Conservation (phyloP, 2,888 invertebrate species). For the Trypoxylon attenuatum region DNA sequence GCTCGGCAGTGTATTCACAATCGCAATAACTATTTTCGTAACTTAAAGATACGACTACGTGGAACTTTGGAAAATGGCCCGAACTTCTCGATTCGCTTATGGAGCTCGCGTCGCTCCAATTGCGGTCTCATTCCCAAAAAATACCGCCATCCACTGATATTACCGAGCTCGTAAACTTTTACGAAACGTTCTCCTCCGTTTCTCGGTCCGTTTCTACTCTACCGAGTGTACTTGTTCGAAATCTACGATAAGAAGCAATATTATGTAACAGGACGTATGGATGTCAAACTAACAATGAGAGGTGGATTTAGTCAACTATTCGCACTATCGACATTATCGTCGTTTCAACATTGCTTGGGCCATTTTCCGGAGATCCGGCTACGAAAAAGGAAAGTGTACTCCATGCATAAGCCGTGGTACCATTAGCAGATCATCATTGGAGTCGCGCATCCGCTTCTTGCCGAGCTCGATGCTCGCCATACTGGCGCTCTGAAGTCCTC, state of each 20-base stretch:
- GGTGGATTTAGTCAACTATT: too few species aligned
- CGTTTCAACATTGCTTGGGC: conserved; percentile 20
- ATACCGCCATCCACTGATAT: not conserved
- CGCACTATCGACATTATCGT: too few species aligned
- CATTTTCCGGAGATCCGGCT: conserved; percentile 41
- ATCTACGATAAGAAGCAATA: not conserved
- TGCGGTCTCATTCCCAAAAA: not conserved
- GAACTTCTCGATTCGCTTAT: conserved; percentile 19
- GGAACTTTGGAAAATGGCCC: conserved; percentile 53
- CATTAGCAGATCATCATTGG: conserved; percentile 94
- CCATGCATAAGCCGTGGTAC: conserved; percentile 82
- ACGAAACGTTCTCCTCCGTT: not conserved
- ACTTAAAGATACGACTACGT: conserved; percentile 66
- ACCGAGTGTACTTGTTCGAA: not conserved
- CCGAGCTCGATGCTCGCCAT: conserved; percentile 88
- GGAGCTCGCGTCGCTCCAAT: not conserved
- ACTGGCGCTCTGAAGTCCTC: conserved; percentile 81
- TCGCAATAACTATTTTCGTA: conserved; percentile 68
- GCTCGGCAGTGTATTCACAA: conserved; percentile 74
- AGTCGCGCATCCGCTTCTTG: conserved; percentile 95
- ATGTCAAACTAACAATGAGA: too few species aligned
- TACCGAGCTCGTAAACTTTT: not conserved
- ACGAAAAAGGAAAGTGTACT: conserved; percentile 68
- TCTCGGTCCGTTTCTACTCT: not conserved
- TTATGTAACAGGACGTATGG: too few species aligned